A percentile compares a stretch with the other conserved stretches of the same genome.
Conservation (phyloP, 2,888 invertebrate genomes). For the Lithophane leautieri region DNA sequence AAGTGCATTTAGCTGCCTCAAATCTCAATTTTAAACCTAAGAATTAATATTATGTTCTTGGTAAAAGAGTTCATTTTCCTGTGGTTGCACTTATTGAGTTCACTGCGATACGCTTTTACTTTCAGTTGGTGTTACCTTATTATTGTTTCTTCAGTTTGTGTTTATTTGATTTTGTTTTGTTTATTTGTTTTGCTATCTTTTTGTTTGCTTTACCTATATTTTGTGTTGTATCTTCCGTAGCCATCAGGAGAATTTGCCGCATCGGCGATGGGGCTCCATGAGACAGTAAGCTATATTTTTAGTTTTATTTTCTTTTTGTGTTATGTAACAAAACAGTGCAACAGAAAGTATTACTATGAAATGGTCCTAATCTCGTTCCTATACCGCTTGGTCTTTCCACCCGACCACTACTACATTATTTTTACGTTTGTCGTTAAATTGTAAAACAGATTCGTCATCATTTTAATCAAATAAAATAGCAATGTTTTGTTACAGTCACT, state of each 20-base stretch:
- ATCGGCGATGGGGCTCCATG: conserved; percentile 90
- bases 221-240: conserved; percentile 83
- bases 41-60: not conserved
- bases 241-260: conserved; percentile 89
- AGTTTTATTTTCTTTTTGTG: conserved; percentile 38
- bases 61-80: conserved; percentile 4
- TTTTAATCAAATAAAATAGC: conserved; percentile 5
- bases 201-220: conserved; percentile 78
- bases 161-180: conserved; percentile 59
- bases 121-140: conserved; percentile 39
- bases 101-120: conserved; percentile 34
- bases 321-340: conserved; percentile 29
- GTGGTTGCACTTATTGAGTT: conserved; percentile 28
- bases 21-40: conserved; percentile 17
- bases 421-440: not conserved
- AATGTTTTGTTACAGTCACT: conserved; percentile 43
- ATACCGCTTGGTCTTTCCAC: not conserved
- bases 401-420: not conserved
- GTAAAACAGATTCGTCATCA: not conserved
- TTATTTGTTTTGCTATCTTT: conserved; percentile 62
- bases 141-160: conserved; percentile 51
- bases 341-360: not conserved
- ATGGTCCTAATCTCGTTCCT: not conserved
- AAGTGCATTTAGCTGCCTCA: not conserved
- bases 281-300: conserved; percentile 87